These are phyloP conservation scores for Phocoena sinus DNA, from an alignment of 2,113 vertebrate species.

Conservation along the genomic window DNA sequence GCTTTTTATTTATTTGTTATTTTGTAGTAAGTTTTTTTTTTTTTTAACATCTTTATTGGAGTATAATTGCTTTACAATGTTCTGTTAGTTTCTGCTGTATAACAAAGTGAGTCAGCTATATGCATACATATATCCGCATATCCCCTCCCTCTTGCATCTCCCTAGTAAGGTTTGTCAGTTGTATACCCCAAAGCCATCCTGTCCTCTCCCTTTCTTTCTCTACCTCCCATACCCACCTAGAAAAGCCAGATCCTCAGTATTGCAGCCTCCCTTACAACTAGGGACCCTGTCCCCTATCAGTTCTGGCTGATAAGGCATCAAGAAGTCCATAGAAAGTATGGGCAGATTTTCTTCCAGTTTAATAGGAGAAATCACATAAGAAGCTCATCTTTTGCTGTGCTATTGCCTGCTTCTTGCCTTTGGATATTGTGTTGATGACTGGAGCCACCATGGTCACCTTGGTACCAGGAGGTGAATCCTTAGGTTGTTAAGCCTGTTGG, in stretches of 20 bases:
- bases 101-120: too few relatives aligned
- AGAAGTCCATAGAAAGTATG: neutral
- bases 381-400: neutral
- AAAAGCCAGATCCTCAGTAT: neutral
- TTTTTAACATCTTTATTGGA: too few relatives aligned
- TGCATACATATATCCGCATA: too few relatives aligned
- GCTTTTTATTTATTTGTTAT: neutral
- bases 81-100: too few relatives aligned
- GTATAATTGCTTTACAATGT: too few relatives aligned
- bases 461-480: too few relatives aligned
- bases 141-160: too few relatives aligned
- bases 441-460: too few relatives aligned
- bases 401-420: neutral
- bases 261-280: neutral
- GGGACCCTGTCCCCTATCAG: neutral
- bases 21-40: too few relatives aligned
- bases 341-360: neutral
- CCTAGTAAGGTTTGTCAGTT: neutral
- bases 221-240: neutral
- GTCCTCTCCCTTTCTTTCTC: neutral
- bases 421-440: neutral
- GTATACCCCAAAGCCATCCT: neutral
- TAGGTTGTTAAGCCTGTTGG: too few relatives aligned
- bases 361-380: neutral
- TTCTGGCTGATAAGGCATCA: neutral